Percentiles rank a stretch among this genome's conserved stretches.
These are phyloP conservation scores for Leucoraja ocellata DNA, from an alignment of 2,797 vertebrate species.

Conservation along the genomic window DNA sequence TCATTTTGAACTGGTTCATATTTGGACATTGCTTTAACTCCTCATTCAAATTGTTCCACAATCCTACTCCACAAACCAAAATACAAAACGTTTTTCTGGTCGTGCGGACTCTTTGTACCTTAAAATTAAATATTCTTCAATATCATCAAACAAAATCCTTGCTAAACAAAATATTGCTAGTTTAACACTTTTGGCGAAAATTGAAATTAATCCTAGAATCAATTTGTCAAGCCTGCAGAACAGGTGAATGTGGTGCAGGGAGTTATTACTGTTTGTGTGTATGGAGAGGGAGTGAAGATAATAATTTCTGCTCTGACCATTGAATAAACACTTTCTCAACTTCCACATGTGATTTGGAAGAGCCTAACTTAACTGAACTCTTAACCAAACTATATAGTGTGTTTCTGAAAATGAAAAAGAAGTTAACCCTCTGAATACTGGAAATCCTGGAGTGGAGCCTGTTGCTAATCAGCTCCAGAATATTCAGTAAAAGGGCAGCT, in stretches of 20 bases:
- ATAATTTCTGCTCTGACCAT: background rate
- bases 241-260: background rate
- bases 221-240: too few species aligned
- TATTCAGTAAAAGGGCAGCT: background rate
- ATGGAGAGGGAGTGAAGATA: background rate
- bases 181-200: background rate
- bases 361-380: background rate
- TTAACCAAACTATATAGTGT: conserved; percentile 1
- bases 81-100: too few species aligned
- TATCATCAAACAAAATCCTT: too few species aligned
- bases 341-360: background rate
- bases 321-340: background rate
- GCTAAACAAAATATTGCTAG: background rate
- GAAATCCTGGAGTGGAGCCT: background rate
- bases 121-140: too few species aligned
- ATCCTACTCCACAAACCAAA: too few species aligned
- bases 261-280: background rate
- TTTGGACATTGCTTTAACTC: too few species aligned
- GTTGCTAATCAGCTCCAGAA: background rate
- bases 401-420: background rate
- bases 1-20: too few species aligned
- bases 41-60: too few species aligned
- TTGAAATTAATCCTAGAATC: background rate
- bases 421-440: background rate
- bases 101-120: too few species aligned